Base-by-base conservation (phyloP, 2,113 vertebrate species). In the Thermophis baileyi region DNA sequence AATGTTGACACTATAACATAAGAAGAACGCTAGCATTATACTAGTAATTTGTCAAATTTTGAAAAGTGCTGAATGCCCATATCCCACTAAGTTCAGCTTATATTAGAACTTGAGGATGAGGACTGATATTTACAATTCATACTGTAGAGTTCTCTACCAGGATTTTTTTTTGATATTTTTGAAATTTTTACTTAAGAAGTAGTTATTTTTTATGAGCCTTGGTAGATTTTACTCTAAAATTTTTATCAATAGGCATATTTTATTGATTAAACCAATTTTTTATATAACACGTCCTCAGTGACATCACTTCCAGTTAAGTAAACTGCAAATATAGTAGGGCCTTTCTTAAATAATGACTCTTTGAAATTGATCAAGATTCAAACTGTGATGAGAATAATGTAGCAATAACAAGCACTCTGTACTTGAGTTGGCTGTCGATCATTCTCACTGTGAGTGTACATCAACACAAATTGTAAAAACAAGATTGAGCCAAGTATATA, bases 341-440 rank as follows among this genome's bases (percentile, higher is more conserved):
- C 90, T 91, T 14, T 47, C 55, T 91, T 91, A 86, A 91, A 86
- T 91, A 91, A 91, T 91, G 55, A 85, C 25, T 86, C 18, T 12
- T 86, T 91, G 53, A 86, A 91, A 91, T 53, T 47, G 81, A 85
- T n/a, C 25, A 91, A 49, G 53, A 47, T 46, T 51, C 51, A 91
- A 85, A 91, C 9, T 85, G 46, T 40, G 40, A 40, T 51, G 54
- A 47, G 81, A 91, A 86, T 86, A 86, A 91, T 44, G 85, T 54
- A 35, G 49, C 14, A 55, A 46, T 44, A 85, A 54, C 44, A 53
- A 91, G 35, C 11, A 47, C 44, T 49, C 90, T 85, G 69, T 86
- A 86, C 51, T 55, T 91, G 51, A 81, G 14, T 63, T 35, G 63
- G 35, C 74, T 46, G 55, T 46, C 3, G 57, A n/a, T 87, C 51